Base-by-base conservation (phyloP, 1,140 invertebrate genomes). In the Eurosta solidaginis region DNA sequence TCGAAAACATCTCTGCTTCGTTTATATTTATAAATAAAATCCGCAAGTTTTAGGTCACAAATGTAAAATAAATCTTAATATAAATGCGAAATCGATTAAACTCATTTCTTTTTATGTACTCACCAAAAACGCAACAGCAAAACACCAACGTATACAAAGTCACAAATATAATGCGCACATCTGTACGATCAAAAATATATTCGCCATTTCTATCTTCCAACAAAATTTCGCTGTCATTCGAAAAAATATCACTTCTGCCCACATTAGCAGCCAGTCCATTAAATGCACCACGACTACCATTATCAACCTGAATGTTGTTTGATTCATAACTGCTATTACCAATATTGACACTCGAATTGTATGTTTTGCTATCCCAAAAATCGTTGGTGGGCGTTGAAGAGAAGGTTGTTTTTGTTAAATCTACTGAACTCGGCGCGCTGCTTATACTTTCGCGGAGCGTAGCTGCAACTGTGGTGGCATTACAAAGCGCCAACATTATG, bases 41-140 rank as follows among this genome's bases (percentile, higher is more conserved):
- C 12, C 17, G 1, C 12, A 47, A 47, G 12, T 4, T 47, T 47
- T 47, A 47, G 14, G 1, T 17, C 3, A 47, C 12, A 47, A 47
- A 17, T 17, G 7, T 10, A 47, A 47, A 47, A 47, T 47, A 17
- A 47, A 14, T 47, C 2, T 47, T 40, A n/a, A n/a, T n/a, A n/a
- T n/a, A n/a, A n/a, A n/a, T n/a, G n/a, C n/a, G n/a, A n/a, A n/a
- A n/a, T n/a, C n/a, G n/a, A n/a, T n/a, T n/a, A n/a, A n/a, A n/a
- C n/a, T n/a, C n/a, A n/a, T n/a, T n/a, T n/a, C n/a, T n/a, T n/a
- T n/a, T n/a, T n/a, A n/a, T n/a, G 33, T 40, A 90, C 91, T 92
- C 80, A 92, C 91, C 91, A 79, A 92, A 91, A 82, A 92, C 91
- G 78, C 91, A 92, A 77, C 89, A 89, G 82, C 90, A 89, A 82